These are phyloP conservation scores for Lasioglossum vierecki DNA, from an alignment of 2,888 invertebrate species.

Conservation along the genomic window DNA sequence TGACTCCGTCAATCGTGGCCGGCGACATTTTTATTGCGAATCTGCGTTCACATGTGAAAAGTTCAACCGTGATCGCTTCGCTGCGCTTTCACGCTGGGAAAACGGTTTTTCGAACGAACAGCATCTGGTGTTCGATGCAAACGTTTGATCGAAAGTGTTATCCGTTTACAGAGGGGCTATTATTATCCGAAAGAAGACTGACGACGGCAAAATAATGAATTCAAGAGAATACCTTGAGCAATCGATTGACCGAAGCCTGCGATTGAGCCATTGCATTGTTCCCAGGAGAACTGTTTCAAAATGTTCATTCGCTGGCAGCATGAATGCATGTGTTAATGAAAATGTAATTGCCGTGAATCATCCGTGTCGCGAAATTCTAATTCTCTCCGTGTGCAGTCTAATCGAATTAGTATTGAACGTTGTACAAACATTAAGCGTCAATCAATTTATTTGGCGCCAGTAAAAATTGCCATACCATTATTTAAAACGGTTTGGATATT, in stretches of 20 bases:
- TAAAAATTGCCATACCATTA: too few relatives aligned
- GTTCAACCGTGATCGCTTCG: neutral
- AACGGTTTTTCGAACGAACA: neutral
- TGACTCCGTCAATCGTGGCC: conserved; percentile 28
- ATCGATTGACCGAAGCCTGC: conserved; percentile 16
- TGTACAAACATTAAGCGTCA: too few relatives aligned
- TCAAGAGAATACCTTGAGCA: conserved; percentile 28
- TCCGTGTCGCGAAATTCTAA: conserved; percentile 14
- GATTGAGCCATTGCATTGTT: conserved; percentile 32
- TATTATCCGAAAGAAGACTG: neutral
- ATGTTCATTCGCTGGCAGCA: neutral
- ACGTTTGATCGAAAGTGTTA: neutral
- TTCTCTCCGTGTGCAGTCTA: neutral
- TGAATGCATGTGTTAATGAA: conserved; percentile 11
- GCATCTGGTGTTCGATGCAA: neutral
- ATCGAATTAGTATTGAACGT: too few relatives aligned
- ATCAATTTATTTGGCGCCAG: neutral
- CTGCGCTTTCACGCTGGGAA: neutral
- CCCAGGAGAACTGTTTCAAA: conserved; percentile 39
- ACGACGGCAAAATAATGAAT: neutral
- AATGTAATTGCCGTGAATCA: conserved; percentile 36
- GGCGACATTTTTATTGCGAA: conserved; percentile 15
- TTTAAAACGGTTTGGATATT: too few relatives aligned
- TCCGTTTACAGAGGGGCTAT: neutral
- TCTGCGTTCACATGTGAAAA: conserved; percentile 13